Evolutionary conservation across 2,888 invertebrate genomes (phyloP), one percentile per base, ranked within the genome.

Genomic region (Loripinus fragilis): DNA sequence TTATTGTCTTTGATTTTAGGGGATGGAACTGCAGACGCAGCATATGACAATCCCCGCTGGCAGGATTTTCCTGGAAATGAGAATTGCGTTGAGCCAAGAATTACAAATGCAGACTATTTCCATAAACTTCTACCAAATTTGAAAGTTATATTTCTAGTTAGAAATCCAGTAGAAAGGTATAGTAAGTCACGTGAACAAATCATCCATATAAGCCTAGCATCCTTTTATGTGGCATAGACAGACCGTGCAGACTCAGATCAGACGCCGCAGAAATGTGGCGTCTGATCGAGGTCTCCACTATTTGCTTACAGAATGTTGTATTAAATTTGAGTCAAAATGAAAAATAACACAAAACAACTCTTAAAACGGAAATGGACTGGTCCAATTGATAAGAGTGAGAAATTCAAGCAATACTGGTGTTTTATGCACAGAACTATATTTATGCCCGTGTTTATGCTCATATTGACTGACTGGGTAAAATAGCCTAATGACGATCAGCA

Each of bases 101-200:
- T 55, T 2, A 55, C 25, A 2, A 55, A 55, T 55, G 55, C 55
- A 2, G 28, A 55, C 23, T 55, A 55, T 23, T 5, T 55, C 3
- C 55, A 25, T 55, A 12, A 7, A 55, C 28, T 55, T 3, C 5
- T 55, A 28, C 55, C 55, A 55, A 55, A 55, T 55, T 3, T 55
- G 10, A 55, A 55, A 55, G 25, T 55, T 25, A 25, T 55, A 28
- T 28, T 55, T 17, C 25, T 55, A 25, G 23, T 55, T 10, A 55
- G 55, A 55, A 25, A 55, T 55, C 55, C 55, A 55, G 55, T 55
- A 25, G 55, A 55, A 10, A 55, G 55, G 55, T 55, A 55, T 28
- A 20, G 23, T 17, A 20, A 8, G 38, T 12, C 38, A 38, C 12
- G n/a, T n/a, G n/a, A 55, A 10, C 12, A 48, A 15, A 5, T 5